These are phyloP conservation scores for Orientallactaga sibirica DNA, from an alignment of 2,797 vertebrate genomes.

Conservation along the genomic window DNA sequence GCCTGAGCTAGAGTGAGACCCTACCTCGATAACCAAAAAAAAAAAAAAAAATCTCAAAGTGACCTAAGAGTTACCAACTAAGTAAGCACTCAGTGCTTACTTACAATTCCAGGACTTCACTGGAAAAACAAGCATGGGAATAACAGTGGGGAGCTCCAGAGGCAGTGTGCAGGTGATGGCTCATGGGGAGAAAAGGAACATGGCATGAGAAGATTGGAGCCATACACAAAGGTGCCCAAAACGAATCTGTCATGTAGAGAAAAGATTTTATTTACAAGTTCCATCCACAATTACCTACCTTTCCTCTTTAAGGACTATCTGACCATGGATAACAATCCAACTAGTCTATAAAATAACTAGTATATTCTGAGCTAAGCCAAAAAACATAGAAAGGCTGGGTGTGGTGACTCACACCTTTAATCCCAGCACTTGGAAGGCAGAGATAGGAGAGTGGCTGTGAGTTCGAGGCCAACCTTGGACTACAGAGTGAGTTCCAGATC, in stretches of 20 bases:
- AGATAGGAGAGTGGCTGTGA: too few species aligned
- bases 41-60: not conserved
- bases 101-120: not conserved
- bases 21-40: too few species aligned
- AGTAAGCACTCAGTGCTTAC: not conserved
- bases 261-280: not conserved
- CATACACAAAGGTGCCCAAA: not conserved
- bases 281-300: not conserved
- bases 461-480: too few species aligned
- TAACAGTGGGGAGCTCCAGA: conserved; percentile 8
- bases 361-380: not conserved
- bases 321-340: conserved; percentile 6
- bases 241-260: not conserved
- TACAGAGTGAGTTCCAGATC: too few species aligned
- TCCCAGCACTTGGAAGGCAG: too few species aligned
- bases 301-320: not conserved
- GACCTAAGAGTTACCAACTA: not conserved
- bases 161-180: not conserved
- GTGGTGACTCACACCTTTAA: too few species aligned
- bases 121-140: not conserved
- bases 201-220: not conserved
- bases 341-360: conserved; percentile 24
- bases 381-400: not conserved
- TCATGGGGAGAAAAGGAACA: conserved; percentile 15
- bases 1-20: too few species aligned